Conservation (phyloP, 2,113 vertebrate genomes). For the Daubentonia madagascariensis region DNA sequence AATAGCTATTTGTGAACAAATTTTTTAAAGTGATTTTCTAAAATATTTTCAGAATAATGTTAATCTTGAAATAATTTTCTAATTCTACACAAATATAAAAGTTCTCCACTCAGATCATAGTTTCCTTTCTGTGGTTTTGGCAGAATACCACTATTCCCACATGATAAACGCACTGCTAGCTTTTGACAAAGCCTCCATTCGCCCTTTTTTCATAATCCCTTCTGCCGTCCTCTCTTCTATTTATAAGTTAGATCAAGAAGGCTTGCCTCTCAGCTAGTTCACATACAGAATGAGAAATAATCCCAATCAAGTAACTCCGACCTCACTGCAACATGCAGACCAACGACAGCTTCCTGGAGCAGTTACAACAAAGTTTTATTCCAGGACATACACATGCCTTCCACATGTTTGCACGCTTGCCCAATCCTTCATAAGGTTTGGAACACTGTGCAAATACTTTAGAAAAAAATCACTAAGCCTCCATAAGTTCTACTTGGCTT, state of each 20-base stretch:
- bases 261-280: neutral
- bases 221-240: neutral
- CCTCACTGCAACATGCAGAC: neutral
- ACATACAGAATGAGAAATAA: neutral
- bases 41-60: neutral
- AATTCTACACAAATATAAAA: neutral
- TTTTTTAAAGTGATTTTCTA: neutral
- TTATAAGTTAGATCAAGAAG: neutral
- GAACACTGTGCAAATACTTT: neutral
- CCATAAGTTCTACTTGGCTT: neutral
- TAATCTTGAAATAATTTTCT: slow-evolving; percentile 3
- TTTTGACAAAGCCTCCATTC: neutral
- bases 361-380: neutral
- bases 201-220: neutral
- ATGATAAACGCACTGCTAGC: neutral
- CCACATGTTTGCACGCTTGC: neutral
- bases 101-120: neutral
- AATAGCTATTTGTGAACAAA: neutral
- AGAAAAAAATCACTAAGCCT: neutral
- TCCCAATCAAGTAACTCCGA: neutral
- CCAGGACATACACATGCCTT: neutral
- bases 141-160: neutral
- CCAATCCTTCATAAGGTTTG: neutral
- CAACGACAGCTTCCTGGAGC: neutral
- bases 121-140: neutral